Conservation (phyloP, 2,113 vertebrate genomes). For the Elephantulus edwardii region DNA sequence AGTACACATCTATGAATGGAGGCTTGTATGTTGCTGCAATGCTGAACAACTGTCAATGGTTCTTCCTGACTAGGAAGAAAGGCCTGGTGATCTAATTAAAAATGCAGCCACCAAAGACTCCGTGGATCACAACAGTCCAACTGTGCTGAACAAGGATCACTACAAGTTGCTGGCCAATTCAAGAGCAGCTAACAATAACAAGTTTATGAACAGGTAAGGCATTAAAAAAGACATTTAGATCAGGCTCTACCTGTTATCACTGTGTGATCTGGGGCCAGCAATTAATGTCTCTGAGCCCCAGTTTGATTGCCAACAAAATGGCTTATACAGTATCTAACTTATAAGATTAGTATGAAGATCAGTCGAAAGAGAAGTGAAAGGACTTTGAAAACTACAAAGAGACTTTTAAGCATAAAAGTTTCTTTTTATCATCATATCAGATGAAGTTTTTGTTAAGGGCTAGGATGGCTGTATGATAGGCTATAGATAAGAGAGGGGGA, state of each 20-base stretch:
- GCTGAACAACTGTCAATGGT: background rate
- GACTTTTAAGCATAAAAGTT: background rate
- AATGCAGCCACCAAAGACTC: background rate
- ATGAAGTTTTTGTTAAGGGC: conserved; percentile 18
- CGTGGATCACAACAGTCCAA: background rate
- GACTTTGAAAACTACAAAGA: conserved; percentile 38
- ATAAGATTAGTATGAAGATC: background rate
- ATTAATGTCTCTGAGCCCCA: background rate
- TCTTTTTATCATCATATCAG: conserved; percentile 22
- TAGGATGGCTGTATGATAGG: background rate
- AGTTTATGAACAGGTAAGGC: background rate
- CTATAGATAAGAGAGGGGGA: background rate
- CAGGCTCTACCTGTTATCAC: background rate
- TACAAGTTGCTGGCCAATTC: background rate
- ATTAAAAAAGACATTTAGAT: background rate
- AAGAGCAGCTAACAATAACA: background rate
- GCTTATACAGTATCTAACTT: background rate
- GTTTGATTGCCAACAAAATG: background rate
- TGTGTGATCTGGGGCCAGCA: background rate
- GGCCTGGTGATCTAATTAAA: background rate
- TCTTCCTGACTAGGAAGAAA: background rate
- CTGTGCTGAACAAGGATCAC: background rate
- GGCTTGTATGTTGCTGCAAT: background rate
- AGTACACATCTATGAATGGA: background rate
- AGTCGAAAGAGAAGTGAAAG: background rate